Evolutionary conservation across 2,797 vertebrate genomes (phyloP), one percentile per base, ranked within the genome.

Genomic region (Mormyrus proboscirostris): DNA sequence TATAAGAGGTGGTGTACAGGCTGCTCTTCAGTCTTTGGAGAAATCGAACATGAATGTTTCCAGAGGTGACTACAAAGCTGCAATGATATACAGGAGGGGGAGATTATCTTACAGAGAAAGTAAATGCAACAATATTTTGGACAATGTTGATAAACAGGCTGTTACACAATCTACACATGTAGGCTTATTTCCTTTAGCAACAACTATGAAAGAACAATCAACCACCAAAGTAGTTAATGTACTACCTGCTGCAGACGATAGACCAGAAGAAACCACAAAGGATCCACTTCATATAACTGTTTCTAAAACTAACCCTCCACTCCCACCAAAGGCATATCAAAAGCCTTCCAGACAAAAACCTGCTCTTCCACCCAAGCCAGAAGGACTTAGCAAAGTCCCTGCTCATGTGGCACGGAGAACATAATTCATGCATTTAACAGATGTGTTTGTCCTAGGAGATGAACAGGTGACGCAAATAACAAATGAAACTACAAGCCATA

Each of bases 21-120:
- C 94, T 91, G 93, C 97, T 53, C 93, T 97, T 90, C 93, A 95
- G 89, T 97, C 96, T 6, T 95, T 97, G 91, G 96, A 97, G 93
- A 98, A 96, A 91, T 97, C 95, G 93, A 96, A 94, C 88, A 89
- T 98, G 94, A 97, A 97, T 96, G 95, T 97, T 62, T 94, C 96
- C 92, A 97, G 95, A 94, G 97, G 97, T 92, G 96, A 96, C 92
- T 97, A 97, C 96, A 98, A 96, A 94, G 95, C 96, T 8, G 96
- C 97, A 92, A 97, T 98, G 96, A 96, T 97, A 94, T 97, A 97
- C 95, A 97, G 95, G 90, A 97, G 97, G 92, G 96, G 96, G 95
- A 95, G 95, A 89, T 96, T 93, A 91, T 92, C 94, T 92, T 95
- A 95, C 95, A 93, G 95, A 94, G 93, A 92, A 88, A 95, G 94